Conservation (phyloP, 2,113 vertebrate genomes). For the Leucosticte australis region DNA sequence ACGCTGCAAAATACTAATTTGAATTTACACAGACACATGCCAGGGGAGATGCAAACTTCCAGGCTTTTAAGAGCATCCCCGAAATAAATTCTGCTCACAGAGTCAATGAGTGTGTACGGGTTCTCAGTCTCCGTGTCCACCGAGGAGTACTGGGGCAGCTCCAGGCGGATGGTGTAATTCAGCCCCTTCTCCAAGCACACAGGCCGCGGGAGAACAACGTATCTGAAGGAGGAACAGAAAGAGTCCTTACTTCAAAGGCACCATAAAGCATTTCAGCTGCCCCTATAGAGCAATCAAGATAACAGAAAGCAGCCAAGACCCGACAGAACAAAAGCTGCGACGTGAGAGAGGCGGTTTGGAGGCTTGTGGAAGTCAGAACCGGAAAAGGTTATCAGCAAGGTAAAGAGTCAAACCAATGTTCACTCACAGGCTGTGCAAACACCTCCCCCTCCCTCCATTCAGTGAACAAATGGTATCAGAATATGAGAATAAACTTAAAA, state of each 20-base stretch:
- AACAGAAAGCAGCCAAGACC: neutral
- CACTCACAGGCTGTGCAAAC: constrained; percentile 17
- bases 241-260: constrained; percentile 10
- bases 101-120: constrained; percentile 93
- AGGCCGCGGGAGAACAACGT: constrained; percentile 82
- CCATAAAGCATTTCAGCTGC: neutral
- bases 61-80: neutral
- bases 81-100: constrained; percentile 76
- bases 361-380: neutral
- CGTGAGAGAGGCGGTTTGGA: neutral
- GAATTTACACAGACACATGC: neutral
- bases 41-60: neutral
- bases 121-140: constrained; percentile 80
- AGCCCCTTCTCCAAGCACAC: constrained; percentile 92
- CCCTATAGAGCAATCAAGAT: constrained; percentile 9
- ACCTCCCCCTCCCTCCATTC: neutral
- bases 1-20: neutral
- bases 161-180: constrained; percentile 92
- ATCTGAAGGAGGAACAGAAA: constrained; percentile 71
- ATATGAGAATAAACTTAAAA: neutral
- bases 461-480: neutral
- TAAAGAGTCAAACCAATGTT: neutral
- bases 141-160: constrained; percentile 85
- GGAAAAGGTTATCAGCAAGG: neutral
- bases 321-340: neutral